Evolutionary conservation across 2,113 vertebrate species (phyloP).

Genomic region (Corythoichthys haematopterus): DNA sequence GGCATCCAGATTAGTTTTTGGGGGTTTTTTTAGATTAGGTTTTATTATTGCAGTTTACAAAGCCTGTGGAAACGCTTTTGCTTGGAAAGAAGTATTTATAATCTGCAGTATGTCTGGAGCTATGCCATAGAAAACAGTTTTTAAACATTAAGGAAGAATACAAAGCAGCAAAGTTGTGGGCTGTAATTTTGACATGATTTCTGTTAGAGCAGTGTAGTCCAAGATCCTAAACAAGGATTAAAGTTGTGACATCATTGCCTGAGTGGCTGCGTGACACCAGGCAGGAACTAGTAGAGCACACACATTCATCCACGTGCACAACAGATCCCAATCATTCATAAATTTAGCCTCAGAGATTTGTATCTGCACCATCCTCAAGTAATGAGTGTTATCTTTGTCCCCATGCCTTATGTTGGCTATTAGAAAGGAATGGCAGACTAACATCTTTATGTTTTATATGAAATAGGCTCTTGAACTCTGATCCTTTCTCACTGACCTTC

Average conservation of each 20-base stretch:
- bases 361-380: conserved; percentile 43
- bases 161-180: too few species aligned
- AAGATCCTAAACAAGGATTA: conserved; percentile 7
- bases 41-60: too few species aligned
- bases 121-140: too few species aligned
- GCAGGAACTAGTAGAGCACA: conserved; percentile 19
- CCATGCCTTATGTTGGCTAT: conserved; percentile 21
- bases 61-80: too few species aligned
- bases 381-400: conserved; percentile 39
- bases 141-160: too few species aligned
- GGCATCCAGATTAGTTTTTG: too few species aligned
- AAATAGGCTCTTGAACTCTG: not conserved
- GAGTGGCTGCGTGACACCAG: conserved; percentile 25
- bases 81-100: too few species aligned
- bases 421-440: conserved; percentile 43
- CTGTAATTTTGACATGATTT: too few species aligned
- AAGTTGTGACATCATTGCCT: conserved; percentile 6
- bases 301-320: conserved; percentile 57
- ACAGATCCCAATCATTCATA: conserved; percentile 73
- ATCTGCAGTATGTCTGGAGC: too few species aligned
- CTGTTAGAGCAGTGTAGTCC: too few species aligned
- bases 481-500: not conserved
- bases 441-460: not conserved
- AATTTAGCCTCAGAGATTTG: conserved; percentile 54
- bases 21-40: too few species aligned